Evolutionary conservation across 1,140 invertebrate genomes (phyloP), one percentile per base, ranked within the genome.

Genomic region (Trachymyrmex septentrionalis): DNA sequence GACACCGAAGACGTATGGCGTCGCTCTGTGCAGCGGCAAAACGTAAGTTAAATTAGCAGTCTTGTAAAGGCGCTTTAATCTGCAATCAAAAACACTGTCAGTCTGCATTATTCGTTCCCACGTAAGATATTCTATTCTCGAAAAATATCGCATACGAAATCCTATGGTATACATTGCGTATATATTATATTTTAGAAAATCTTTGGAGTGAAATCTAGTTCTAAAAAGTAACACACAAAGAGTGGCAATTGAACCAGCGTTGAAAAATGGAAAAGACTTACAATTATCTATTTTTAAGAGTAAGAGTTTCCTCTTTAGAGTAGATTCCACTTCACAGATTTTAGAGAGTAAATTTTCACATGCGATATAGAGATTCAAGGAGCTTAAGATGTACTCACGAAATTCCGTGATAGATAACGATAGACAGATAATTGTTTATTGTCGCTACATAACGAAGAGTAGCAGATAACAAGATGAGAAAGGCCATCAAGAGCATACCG

Each of bases 321-420:
- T 44, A 10, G 9, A 44, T 44, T 44, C 9, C 38, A 10, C 9
- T 44, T 2, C 38, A 44, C 9, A 44, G 10, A 44, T 44, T 44
- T 44, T 44, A 10, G 38, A 44, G 10, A 44, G 9, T 44, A 44
- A 10, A 44, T 44, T 12, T 44, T 44, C 3, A 10, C 9, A 44
- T 44, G 2, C 9, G 38, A 44, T 44, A 44, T 44, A 44, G 7
- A 9, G 34, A 38, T 38, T 10, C 2, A 10, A 44, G 10, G 38
- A 7, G 9, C 9, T 66, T 9, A 6, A 53, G 55, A 30, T n/a
- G 7, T 30, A 92, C 93, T 95, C 93, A 97, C 97, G 96, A 96
- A 77, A 97, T 96, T 88, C 97, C 97, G 91, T 97, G 97, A 89
- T 96, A 97, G 57, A 97, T 95, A 50, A 97, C 94, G 30, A 96